Percentiles rank a stretch among this genome's conserved stretches.
phyloP scores from a whole-genome alignment of 1,140 invertebrate species.

The Lepidotrigona ventralis region DNA sequence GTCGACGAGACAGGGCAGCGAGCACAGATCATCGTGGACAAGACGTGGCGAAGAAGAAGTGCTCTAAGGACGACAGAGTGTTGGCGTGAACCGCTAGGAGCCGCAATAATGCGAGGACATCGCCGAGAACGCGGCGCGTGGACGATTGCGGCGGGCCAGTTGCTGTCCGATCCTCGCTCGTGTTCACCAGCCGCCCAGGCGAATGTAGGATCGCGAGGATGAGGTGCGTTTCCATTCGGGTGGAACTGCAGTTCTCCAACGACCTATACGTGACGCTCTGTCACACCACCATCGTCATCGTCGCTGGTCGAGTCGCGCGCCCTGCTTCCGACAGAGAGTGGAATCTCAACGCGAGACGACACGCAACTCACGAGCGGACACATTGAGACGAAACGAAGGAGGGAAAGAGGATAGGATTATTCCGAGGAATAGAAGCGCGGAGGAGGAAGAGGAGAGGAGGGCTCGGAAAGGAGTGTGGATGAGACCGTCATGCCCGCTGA shows the following conservation, averaged over 20 bases:
- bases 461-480: conserved; percentile 63
- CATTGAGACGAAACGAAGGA: background rate
- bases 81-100: background rate
- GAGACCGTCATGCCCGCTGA: conserved; percentile 77
- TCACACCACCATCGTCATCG: background rate
- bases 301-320: background rate
- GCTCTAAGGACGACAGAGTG: background rate
- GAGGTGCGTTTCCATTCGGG: background rate
- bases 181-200: background rate
- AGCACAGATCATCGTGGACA: background rate
- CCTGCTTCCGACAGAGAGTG: background rate
- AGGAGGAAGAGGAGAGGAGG: conserved; percentile 42
- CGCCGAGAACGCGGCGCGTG: conserved; percentile 49
- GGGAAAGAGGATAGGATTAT: background rate
- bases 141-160: conserved; percentile 52
- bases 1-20: no score
- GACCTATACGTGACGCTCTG: no score
- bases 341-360: background rate
- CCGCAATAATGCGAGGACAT: conserved; percentile 65
- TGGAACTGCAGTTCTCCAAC: background rate
- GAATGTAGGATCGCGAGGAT: no score
- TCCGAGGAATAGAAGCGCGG: background rate
- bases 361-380: no score
- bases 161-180: conserved; percentile 38
- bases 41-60: no score